Percentiles rank a stretch among this genome's conserved stretches.
phyloP scores from a whole-genome alignment of 2,797 vertebrate species.

The Enteromius mattozi region DNA sequence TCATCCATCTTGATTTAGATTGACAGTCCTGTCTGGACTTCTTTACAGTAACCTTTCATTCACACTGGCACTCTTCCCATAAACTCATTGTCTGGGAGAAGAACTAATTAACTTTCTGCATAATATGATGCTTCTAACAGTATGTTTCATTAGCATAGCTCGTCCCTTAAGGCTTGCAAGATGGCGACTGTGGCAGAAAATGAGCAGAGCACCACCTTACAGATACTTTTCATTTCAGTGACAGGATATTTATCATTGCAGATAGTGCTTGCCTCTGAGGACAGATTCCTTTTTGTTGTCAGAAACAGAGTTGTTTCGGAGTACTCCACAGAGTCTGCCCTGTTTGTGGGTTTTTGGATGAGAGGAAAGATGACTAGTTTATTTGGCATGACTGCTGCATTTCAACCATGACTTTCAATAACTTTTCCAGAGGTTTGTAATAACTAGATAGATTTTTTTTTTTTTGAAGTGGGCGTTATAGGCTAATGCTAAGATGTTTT shows the following conservation, averaged over 20 bases:
- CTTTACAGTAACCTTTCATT: constrained; percentile 13
- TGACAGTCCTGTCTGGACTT: not conserved
- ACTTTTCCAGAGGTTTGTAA: not conserved
- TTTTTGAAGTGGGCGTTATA: no score
- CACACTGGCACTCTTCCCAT: constrained; percentile 27
- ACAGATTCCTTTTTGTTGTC: not conserved
- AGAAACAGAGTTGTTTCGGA: not conserved
- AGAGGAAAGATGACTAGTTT: constrained; percentile 13
- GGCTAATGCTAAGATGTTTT: not conserved
- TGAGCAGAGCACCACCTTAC: constrained; percentile 19
- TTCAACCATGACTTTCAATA: not conserved
- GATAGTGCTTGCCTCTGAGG: not conserved
- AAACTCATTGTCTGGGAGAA: constrained; percentile 9
- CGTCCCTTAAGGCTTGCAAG: constrained; percentile 10
- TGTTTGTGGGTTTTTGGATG: constrained; percentile 1
- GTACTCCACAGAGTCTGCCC: not conserved
- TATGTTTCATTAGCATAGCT: constrained; percentile 33
- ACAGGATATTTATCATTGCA: constrained; percentile 7
- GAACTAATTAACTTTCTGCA: constrained; percentile 43
- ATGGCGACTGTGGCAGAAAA: not conserved
- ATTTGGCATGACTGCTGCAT: constrained; percentile 2
- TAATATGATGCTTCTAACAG: constrained; percentile 29
- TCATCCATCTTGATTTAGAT: not conserved
- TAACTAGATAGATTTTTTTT: not conserved
- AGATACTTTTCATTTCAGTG: constrained; percentile 1